phyloP scores from a whole-genome alignment of 2,797 vertebrate genomes.

The Pipistrellus nathusii region DNA sequence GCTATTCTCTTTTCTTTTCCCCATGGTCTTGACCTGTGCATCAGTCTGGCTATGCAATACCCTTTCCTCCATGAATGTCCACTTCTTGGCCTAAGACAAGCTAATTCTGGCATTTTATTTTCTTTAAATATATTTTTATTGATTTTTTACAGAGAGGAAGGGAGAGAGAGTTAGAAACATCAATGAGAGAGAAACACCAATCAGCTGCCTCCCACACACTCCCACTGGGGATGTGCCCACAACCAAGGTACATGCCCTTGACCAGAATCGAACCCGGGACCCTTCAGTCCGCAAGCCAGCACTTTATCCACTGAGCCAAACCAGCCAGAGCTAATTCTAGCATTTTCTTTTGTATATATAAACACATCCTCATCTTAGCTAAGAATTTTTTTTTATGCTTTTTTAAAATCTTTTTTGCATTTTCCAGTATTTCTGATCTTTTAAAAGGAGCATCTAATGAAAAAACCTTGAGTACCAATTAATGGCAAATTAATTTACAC shows the following conservation, averaged over 20 bases:
- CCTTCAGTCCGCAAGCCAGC: too few species aligned
- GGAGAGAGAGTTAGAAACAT: too few species aligned
- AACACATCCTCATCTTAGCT: constrained; percentile 8
- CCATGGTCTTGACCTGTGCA: not conserved
- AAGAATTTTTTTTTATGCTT: constrained; percentile 47
- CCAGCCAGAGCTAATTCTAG: too few species aligned
- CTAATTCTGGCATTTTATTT: constrained; percentile 39
- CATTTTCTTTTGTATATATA: not conserved
- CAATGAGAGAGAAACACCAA: too few species aligned
- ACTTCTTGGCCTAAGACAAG: constrained; percentile 15
- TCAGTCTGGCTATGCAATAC: not conserved
- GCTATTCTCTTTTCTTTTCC: not conserved
- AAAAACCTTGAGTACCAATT: not conserved
- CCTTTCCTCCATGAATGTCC: not conserved
- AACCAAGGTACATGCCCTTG: too few species aligned
- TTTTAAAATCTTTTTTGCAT: constrained; percentile 14
- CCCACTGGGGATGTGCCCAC: too few species aligned
- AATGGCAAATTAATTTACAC: constrained; percentile 5
- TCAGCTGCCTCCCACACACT: too few species aligned
- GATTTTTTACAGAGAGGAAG: too few species aligned
- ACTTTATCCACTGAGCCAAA: too few species aligned
- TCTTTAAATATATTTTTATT: too few species aligned
- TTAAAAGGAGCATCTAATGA: not conserved
- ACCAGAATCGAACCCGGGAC: too few species aligned
- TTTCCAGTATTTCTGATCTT: constrained; percentile 27